A percentile compares a stretch with the other conserved stretches of the same genome.
Conservation (phyloP, 1,140 invertebrate genomes). For the Ceratina calcarata region DNA sequence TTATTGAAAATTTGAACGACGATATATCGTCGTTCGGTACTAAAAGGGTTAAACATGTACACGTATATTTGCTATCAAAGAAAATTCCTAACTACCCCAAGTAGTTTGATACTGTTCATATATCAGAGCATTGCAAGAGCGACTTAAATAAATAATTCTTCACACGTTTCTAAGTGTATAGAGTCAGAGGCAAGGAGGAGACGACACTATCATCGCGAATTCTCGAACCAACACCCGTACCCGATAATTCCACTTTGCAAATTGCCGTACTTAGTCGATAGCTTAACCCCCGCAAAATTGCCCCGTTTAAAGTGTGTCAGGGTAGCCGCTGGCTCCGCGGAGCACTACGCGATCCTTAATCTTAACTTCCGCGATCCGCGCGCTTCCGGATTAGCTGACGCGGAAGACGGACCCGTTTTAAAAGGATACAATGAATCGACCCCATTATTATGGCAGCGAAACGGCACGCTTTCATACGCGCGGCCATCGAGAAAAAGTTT, state of each 20-base stretch:
- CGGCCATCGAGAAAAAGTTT: neutral
- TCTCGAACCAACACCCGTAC: neutral
- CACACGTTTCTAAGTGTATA: neutral
- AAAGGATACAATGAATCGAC: slow-evolving; percentile 2
- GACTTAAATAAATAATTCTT: neutral
- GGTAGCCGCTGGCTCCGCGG: neutral
- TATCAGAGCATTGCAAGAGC: neutral
- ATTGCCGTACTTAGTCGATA: slow-evolving; percentile 17
- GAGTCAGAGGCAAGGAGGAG: no score
- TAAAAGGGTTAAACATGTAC: no score
- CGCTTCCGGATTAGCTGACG: neutral
- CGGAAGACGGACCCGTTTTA: neutral
- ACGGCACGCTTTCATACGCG: neutral
- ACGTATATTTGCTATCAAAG: no score
- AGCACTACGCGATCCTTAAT: neutral
- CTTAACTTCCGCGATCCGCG: neutral
- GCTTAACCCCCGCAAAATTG: slow-evolving; percentile 2
- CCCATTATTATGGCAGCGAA: neutral
- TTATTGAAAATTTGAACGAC: no score
- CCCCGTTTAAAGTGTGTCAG: neutral
- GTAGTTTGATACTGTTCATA: no score
- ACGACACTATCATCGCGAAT: neutral
- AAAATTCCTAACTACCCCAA: no score
- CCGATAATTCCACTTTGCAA: slow-evolving; percentile 23
- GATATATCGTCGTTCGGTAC: no score